Base-by-base conservation (phyloP, 2,113 vertebrate genomes). In the Hippocampus mohnikei region DNA sequence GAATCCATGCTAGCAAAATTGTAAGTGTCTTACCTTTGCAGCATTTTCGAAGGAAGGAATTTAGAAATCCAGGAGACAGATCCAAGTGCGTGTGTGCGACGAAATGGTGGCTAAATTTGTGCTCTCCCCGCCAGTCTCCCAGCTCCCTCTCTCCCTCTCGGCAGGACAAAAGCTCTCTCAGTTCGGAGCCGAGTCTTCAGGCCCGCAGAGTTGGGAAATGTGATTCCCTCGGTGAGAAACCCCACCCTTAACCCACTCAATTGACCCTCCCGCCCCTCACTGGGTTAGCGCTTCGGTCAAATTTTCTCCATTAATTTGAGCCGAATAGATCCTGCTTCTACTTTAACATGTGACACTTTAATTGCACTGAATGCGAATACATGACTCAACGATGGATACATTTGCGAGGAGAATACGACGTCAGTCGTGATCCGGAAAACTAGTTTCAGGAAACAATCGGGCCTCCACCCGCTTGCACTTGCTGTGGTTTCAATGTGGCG, bases 91-190 rank as follows among this genome's bases (percentile, higher is more conserved):
- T 78, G 76, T 81, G 72, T 80, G 73, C 70, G 82, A 86, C 81
- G 78, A 78, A 83, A 81, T 71, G 76, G 67, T 20, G 16, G 33
- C 71, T 80, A 64, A 78, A 52, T 85, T 72, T 8, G 65, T 72
- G 79, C 71, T 86, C 72, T 67, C 66, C 74, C 33, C 33, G 33
- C 33, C 73, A 86, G 81, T 76, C 74, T 67, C 82, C 73, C 77
- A 71, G 67, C 74, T 66, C 79, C 48, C 76, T 65, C 78, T 37
- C 76, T 59, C 83, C 29, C 79, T 72, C 75, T 71, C 70, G 25
- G 67, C 77, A 69, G 83, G 62, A 89, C 89, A 90, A 89, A 90
- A 88, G 56, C 84, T 72, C 72, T 71, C 84, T 87, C 84, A 89
- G 89, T 88, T 84, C 66, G 15, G 73, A 76, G 79, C 71, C 27